A percentile compares a stretch with the other conserved stretches of the same genome.
Evolutionary conservation across 2,888 invertebrate species (phyloP).

Genomic region (Synergus umbraculus): DNA sequence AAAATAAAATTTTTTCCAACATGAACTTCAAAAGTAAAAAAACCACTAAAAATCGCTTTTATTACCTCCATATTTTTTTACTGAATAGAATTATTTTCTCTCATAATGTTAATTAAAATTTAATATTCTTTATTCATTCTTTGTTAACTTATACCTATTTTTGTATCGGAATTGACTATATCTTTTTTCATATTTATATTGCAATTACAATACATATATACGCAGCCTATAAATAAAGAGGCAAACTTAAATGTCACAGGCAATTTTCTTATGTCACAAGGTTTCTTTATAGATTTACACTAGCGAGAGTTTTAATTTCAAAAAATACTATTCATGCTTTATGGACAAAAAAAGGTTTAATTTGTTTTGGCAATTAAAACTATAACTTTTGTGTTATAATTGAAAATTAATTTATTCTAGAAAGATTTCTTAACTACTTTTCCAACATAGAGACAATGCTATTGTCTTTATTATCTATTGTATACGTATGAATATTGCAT

Average conservation of each 20-base stretch:
- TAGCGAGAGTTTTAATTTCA: background rate
- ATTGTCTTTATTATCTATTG: conserved; percentile 7
- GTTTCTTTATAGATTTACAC: background rate
- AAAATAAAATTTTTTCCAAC: background rate
- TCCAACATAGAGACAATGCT: background rate
- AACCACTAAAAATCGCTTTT: background rate
- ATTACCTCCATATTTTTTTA: too few relatives aligned
- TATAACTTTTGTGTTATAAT: background rate
- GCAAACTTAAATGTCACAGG: background rate
- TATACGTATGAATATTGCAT: background rate
- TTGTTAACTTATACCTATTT: background rate
- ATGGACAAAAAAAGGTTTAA: background rate
- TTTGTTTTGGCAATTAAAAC: background rate
- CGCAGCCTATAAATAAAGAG: background rate
- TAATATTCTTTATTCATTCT: background rate
- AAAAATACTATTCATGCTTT: background rate
- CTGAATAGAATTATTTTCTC: background rate
- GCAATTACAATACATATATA: background rate
- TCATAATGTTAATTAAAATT: background rate
- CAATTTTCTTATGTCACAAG: background rate
- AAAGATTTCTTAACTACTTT: background rate
- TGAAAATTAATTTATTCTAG: background rate
- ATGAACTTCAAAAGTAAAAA: background rate
- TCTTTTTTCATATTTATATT: background rate
- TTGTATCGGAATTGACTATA: background rate